Evolutionary conservation across 2,113 vertebrate genomes (phyloP).

Genomic region (Lichenostomus cassidix): DNA sequence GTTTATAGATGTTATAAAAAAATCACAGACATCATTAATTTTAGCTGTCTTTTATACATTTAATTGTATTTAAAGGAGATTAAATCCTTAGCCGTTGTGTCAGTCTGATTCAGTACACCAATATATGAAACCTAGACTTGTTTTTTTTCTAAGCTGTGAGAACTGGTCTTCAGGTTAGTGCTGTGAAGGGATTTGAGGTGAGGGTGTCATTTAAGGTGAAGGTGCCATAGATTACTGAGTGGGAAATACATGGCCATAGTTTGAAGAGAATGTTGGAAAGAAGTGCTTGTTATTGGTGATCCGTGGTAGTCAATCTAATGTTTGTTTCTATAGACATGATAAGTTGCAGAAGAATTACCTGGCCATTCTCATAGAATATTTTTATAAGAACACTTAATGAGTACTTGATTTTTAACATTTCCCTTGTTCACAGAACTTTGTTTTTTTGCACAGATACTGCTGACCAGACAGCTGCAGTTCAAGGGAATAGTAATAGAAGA

Average conservation of each 20-base stretch:
- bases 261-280: background rate
- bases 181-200: background rate
- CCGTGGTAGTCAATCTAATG: background rate
- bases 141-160: background rate
- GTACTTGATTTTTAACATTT: background rate
- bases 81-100: background rate
- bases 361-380: background rate
- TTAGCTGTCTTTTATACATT: background rate
- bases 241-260: background rate
- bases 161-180: background rate
- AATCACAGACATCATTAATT: background rate
- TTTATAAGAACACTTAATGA: background rate
- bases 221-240: background rate
- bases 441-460: constrained; percentile 74
- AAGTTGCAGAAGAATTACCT: background rate
- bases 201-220: background rate
- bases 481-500: constrained; percentile 93
- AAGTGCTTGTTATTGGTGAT: background rate
- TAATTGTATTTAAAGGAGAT: background rate
- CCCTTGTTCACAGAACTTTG: background rate
- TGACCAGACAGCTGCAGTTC: constrained; percentile 83
- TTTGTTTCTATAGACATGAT: background rate
- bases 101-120: background rate
- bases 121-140: background rate
- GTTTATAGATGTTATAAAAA: background rate